Conservation (phyloP, 2,797 vertebrate species). For the Kryptolebias ocellatus region DNA sequence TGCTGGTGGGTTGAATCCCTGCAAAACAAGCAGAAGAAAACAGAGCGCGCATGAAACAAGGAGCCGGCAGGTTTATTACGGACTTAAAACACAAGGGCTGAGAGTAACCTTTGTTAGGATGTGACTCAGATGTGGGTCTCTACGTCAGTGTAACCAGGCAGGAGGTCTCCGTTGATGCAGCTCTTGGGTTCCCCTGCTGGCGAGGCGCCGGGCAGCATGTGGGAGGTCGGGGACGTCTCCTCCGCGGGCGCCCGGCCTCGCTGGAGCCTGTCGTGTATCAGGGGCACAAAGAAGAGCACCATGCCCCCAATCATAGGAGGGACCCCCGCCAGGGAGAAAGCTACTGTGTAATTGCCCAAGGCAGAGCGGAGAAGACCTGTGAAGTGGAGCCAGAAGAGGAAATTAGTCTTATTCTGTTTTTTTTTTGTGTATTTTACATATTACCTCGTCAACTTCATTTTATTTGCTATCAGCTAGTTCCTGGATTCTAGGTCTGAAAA, state of each 20-base stretch:
- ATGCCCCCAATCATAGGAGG: conserved; percentile 91
- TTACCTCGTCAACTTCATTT: too few relatives aligned
- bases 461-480: too few relatives aligned
- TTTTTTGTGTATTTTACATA: too few relatives aligned
- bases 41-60: conserved; percentile 3
- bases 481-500: too few relatives aligned
- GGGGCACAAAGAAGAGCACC: conserved; percentile 93
- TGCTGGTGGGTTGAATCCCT: conserved; percentile 81
- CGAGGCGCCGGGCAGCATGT: conserved; percentile 84
- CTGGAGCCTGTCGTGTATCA: conserved; percentile 86
- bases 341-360: conserved; percentile 88
- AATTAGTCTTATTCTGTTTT: not conserved
- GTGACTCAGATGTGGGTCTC: conserved; percentile 88
- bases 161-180: conserved; percentile 91
- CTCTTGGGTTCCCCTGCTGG: conserved; percentile 61
- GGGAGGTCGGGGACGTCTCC: conserved; percentile 86
- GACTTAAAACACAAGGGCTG: not conserved
- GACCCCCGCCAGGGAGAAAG: conserved; percentile 95
- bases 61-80: not conserved
- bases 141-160: conserved; percentile 90
- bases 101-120: conserved; percentile 65
- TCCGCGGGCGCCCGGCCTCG: conserved; percentile 73
- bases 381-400: conserved; percentile 3
- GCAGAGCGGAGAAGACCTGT: conserved; percentile 90
- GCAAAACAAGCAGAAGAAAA: conserved; percentile 8